These are phyloP conservation scores for Ceratina japonica DNA, from an alignment of 1,140 invertebrate genomes.

Conservation along the genomic window DNA sequence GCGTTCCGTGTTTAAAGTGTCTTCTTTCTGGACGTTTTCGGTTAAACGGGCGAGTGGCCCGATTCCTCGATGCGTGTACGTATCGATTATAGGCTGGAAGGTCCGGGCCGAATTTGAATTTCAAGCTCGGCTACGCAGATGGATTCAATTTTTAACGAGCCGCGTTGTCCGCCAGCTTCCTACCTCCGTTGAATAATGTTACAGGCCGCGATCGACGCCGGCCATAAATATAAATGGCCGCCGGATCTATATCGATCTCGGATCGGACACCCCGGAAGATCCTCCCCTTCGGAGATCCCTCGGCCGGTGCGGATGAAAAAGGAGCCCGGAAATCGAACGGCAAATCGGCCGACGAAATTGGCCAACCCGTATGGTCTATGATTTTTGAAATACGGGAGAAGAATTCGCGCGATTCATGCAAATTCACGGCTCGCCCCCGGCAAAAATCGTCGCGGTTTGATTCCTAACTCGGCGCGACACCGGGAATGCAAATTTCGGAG, in stretches of 20 bases:
- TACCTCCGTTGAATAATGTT: constrained; percentile 67
- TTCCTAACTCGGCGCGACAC: background rate
- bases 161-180: constrained; percentile 67
- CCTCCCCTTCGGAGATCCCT: constrained; percentile 26
- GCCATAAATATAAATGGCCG: constrained; percentile 62
- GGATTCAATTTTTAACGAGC: constrained; percentile 77
- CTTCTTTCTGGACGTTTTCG: constrained; percentile 15
- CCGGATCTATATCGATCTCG: constrained; percentile 47
- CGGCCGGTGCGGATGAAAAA: background rate
- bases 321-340: constrained; percentile 44
- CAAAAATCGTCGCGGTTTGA: constrained; percentile 1
- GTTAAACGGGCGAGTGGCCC: constrained; percentile 21
- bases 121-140: constrained; percentile 70
- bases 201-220: constrained; percentile 39
- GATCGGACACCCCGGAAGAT: constrained; percentile 41
- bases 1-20: no score
- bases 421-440: background rate
- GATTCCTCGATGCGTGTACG: constrained; percentile 33
- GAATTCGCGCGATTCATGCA: background rate
- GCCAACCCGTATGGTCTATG: background rate
- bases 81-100: constrained; percentile 67
- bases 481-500: background rate
- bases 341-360: constrained; percentile 42
- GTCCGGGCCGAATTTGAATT: constrained; percentile 68
- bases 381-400: constrained; percentile 29